Evolutionary conservation across 2,888 invertebrate species (phyloP), one percentile per base, ranked within the genome.

Genomic region (Ormia ochracea): DNA sequence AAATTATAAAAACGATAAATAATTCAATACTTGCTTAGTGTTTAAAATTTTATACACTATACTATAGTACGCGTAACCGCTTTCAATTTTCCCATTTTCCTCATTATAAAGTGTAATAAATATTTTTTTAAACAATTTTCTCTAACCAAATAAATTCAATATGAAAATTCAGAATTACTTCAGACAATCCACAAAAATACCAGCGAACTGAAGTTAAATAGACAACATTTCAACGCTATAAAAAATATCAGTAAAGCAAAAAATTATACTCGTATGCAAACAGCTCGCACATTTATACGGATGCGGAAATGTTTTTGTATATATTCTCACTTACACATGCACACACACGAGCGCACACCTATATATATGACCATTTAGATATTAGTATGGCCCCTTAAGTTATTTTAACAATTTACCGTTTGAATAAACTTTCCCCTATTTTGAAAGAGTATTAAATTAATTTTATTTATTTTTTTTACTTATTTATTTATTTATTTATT

Each of bases 191-290:
- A 43, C 66, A 59, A 61, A 72, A 63, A 63, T 56, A 38, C 41
- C 68, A 36, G 38, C 68, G 50, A 63, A 68, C 36, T 63, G 21
- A 52, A 74, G 63, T 58, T 58, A 78, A 78, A 74, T 72, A 52
- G 58, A 63, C 68, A 68, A 69, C 63, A 69, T 74, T 74, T 74
- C n/a, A 78, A 65, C 69, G 74, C 73, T 78, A 59, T 14, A 72
- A 61, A 70, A 68, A 56, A 74, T 41, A 31, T 45, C 54, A 63
- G 63, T 43, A 36, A 68, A 33, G 61, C 14, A n/a, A 14, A 48
- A 63, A 50, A 65, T 56, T 59, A 36, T 28, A 43, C 23, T 33
- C 12, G 12, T n/a, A 41, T 7, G 17, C 23, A 69, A 10, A 59
- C 9, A n/a, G n/a, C 52, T 17, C 31, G n/a, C 43, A 21, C 5